Evolutionary conservation across 2,113 vertebrate species (phyloP).

Genomic region (Muntiacus muntjak): DNA sequence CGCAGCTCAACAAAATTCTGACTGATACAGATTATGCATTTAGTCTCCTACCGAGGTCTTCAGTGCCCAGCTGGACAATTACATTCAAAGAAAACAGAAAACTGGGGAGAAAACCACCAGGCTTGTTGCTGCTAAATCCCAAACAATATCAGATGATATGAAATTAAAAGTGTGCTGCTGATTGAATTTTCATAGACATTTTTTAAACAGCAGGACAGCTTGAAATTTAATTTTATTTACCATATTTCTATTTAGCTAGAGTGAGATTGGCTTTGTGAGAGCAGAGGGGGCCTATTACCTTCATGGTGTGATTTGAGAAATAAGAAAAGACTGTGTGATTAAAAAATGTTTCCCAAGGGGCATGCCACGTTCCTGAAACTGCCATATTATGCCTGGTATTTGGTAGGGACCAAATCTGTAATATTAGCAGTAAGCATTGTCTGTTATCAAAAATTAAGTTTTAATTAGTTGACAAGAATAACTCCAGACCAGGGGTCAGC

Average conservation of each 20-base stretch:
- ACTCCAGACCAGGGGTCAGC: not conserved
- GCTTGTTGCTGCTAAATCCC: not conserved
- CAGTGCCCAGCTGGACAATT: not conserved
- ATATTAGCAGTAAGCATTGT: not conserved
- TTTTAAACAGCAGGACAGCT: conserved; percentile 40
- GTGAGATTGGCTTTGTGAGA: not conserved
- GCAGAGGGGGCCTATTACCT: not conserved
- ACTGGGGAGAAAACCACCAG: not conserved
- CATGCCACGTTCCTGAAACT: not conserved
- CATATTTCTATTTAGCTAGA: conserved; percentile 19
- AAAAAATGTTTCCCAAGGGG: not conserved
- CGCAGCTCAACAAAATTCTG: not conserved
- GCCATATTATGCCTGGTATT: not conserved
- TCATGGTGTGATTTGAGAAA: not conserved
- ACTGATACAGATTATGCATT: not conserved
- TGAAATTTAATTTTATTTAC: conserved; percentile 32
- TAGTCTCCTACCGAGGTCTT: not conserved
- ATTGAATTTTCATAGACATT: conserved; percentile 25
- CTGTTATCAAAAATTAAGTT: not conserved
- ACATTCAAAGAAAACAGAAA: not conserved
- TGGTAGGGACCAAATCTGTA: not conserved
- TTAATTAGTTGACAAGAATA: not conserved
- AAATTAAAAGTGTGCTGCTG: conserved; percentile 40
- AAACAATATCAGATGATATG: not conserved
- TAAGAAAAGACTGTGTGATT: not conserved